These are phyloP conservation scores for Neosilurus hyrtlii DNA, from an alignment of 2,797 vertebrate species.

Conservation along the genomic window DNA sequence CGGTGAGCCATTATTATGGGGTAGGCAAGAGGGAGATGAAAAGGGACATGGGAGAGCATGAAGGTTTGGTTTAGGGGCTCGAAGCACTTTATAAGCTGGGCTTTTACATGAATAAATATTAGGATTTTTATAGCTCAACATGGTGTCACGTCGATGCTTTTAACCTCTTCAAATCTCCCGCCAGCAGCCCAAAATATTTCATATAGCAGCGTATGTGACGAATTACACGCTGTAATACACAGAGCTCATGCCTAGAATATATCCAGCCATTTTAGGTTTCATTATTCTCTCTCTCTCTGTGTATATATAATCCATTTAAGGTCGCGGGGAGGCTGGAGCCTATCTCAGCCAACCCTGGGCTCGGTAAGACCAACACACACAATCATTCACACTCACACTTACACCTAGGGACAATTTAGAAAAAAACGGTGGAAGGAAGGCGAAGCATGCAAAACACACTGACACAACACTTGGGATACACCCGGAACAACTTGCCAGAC, in stretches of 20 bases:
- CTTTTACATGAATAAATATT: constrained; percentile 27
- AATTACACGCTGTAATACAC: not conserved
- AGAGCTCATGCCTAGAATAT: not conserved
- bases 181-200: not conserved
- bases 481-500: too few species aligned
- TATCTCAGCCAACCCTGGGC: too few species aligned
- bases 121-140: constrained; percentile 13
- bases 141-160: constrained; percentile 3
- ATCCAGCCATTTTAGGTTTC: not conserved
- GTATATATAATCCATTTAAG: too few species aligned
- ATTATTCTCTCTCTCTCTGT: not conserved
- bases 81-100: not conserved
- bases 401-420: too few species aligned
- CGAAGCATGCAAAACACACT: too few species aligned
- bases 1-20: constrained; percentile 43
- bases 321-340: too few species aligned
- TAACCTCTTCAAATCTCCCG: constrained; percentile 7
- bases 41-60: constrained; percentile 22
- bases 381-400: too few species aligned
- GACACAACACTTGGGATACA: too few species aligned
- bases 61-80: constrained; percentile 21
- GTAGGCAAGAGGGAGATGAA: constrained; percentile 42
- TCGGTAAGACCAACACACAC: too few species aligned
- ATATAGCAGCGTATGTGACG: not conserved
- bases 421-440: too few species aligned